Evolutionary conservation across 2,797 vertebrate species (phyloP), one percentile per base, ranked within the genome.

Genomic region (Phalloptychus januarius): DNA sequence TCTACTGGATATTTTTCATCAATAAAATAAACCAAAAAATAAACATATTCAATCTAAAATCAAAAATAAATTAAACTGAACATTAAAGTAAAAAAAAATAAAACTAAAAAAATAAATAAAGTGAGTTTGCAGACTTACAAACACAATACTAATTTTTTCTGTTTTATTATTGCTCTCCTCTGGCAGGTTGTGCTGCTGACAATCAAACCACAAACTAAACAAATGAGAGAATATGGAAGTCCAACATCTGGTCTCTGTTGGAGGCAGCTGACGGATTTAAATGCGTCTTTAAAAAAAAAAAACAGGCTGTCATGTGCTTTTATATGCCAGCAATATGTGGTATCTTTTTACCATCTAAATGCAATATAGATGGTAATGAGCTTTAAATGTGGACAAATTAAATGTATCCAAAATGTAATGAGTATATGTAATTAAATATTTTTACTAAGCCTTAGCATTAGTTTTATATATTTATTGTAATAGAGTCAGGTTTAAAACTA

Each of bases 241-340:
- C 81, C 82, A 85, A 86, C 87, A 88, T 88, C 87, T 91, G 87
- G 23, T 77, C 63, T 63, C 69, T 77, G 78, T 44, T 72, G 79
- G 80, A 77, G 54, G 28, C 54, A 42, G 77, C 78, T 73, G 71
- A 52, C 1, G 56, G 28, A 31, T 28, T 58, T 58, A 12, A 31
- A 58, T 31, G 28, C 15, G n/a, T 28, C 11, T 31, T 58, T 8
- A n/a, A n/a, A n/a, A n/a, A 31, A 58, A 58, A 56, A 58, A 28
- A 56, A 56, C 25, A 28, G 7, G 4, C 52, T 8, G 52, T 56
- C 23, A 56, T n/a, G 7, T 56, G 23, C 10, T n/a, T 56, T 56
- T n/a, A 7, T n/a, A 31, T 31, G 12, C 10, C 52, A 56, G 52
- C 52, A 56, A n/a, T n/a, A 25, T n/a, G 52, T 10, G n/a, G n/a